Evolutionary conservation across 2,888 invertebrate species (phyloP).

Genomic region (Dryocosmus kuriphilus): DNA sequence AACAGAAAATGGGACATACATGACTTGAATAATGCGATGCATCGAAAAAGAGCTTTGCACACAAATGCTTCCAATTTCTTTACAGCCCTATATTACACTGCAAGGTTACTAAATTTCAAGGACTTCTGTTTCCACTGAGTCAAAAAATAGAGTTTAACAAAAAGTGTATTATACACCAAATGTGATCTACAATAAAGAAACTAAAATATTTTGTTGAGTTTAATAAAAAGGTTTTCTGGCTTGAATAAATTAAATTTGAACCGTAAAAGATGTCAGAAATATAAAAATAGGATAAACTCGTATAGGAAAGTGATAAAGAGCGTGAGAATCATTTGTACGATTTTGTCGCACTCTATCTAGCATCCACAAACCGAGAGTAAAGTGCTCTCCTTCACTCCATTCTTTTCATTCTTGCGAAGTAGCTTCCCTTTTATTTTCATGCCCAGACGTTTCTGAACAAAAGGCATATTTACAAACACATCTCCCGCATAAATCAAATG

Average conservation of each 20-base stretch:
- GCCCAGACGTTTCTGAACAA: slow-evolving; percentile 14
- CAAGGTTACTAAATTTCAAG: slow-evolving; percentile 21
- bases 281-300: background rate
- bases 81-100: background rate
- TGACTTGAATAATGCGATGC: slow-evolving; percentile 28
- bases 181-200: no score
- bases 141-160: no score
- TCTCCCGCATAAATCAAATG: background rate
- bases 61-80: slow-evolving; percentile 19
- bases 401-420: slow-evolving; percentile 30
- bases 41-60: slow-evolving; percentile 21
- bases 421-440: slow-evolving; percentile 21
- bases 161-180: no score
- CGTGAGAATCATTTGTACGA: slow-evolving; percentile 27
- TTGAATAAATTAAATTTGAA: no score
- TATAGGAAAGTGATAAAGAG: slow-evolving; percentile 12
- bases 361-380: slow-evolving; percentile 3
- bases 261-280: background rate
- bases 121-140: background rate
- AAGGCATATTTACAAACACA: slow-evolving; percentile 26
- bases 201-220: background rate
- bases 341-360: slow-evolving; percentile 22
- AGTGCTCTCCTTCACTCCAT: background rate
- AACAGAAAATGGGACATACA: background rate
- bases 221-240: no score